A percentile compares a stretch with the other conserved stretches of the same genome.
phyloP scores from a whole-genome alignment of 2,113 vertebrate species.

The Colius striatus region DNA sequence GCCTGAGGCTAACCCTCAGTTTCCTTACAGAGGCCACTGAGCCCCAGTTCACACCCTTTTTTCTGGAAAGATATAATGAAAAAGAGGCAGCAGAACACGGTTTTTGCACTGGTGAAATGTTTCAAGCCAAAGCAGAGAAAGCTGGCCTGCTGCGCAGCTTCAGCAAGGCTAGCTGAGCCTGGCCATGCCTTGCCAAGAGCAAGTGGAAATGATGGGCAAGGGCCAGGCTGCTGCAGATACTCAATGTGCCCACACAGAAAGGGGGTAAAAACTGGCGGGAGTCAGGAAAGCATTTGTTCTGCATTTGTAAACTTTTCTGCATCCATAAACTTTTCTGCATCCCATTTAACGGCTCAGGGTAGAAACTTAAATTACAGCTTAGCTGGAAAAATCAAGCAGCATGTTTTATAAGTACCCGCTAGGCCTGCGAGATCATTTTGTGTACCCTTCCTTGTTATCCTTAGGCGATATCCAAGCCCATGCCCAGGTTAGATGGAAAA shows the following conservation, averaged over 20 bases:
- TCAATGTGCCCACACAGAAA: neutral
- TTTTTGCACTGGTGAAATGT: no score
- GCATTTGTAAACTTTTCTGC: neutral
- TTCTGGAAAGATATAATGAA: neutral
- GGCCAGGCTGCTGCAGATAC: neutral
- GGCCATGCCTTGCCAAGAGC: neutral
- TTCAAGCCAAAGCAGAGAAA: neutral
- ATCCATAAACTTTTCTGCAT: neutral
- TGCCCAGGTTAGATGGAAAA: neutral
- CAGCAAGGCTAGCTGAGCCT: no score
- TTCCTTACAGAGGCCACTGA: neutral
- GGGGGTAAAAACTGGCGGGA: neutral
- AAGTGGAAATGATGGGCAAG: neutral
- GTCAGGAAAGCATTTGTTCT: neutral
- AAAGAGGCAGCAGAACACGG: neutral
- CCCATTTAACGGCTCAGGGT: neutral
- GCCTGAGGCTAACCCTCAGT: fast-evolving
- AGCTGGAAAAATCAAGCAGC: neutral
- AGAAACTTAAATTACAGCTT: neutral
- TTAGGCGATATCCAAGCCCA: neutral
- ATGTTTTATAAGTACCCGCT: neutral
- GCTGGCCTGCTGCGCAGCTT: neutral
- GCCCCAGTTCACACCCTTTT: fast-evolving
- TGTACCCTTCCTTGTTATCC: neutral
- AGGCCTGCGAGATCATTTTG: neutral